These are phyloP conservation scores for Halesus radiatus DNA, from an alignment of 1,140 invertebrate genomes.

Conservation along the genomic window DNA sequence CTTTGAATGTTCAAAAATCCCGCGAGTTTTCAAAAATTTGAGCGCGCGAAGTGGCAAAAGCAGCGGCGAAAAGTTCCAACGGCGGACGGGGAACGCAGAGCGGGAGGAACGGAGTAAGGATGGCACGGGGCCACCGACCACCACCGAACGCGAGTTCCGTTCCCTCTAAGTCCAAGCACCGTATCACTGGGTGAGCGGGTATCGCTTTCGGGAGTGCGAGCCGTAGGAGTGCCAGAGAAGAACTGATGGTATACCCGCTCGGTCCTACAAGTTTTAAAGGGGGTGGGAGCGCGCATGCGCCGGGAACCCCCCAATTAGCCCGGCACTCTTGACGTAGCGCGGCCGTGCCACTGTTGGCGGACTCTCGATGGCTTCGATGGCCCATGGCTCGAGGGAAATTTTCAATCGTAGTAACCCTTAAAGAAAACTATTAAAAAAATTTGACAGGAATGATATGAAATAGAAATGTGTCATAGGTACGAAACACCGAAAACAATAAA, in stretches of 20 bases:
- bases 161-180: not conserved
- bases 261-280: constrained; percentile 16
- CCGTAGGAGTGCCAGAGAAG: not conserved
- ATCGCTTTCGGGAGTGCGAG: not conserved
- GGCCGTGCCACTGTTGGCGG: not conserved
- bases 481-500: too few relatives aligned
- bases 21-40: too few relatives aligned
- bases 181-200: not conserved
- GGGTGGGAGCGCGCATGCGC: constrained; percentile 11
- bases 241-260: constrained; percentile 2
- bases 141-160: not conserved
- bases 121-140: not conserved
- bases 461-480: too few relatives aligned
- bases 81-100: too few relatives aligned
- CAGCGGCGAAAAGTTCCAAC: too few relatives aligned
- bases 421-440: too few relatives aligned
- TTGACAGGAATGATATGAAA: too few relatives aligned
- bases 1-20: too few relatives aligned
- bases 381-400: too few relatives aligned
- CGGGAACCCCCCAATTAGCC: constrained; percentile 3
- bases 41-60: too few relatives aligned
- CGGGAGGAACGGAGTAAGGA: too few relatives aligned
- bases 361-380: not conserved
- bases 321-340: constrained; percentile 5
- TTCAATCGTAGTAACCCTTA: too few relatives aligned